Base-by-base conservation (phyloP, 2,797 vertebrate genomes). In the Phoebastria nigripes region DNA sequence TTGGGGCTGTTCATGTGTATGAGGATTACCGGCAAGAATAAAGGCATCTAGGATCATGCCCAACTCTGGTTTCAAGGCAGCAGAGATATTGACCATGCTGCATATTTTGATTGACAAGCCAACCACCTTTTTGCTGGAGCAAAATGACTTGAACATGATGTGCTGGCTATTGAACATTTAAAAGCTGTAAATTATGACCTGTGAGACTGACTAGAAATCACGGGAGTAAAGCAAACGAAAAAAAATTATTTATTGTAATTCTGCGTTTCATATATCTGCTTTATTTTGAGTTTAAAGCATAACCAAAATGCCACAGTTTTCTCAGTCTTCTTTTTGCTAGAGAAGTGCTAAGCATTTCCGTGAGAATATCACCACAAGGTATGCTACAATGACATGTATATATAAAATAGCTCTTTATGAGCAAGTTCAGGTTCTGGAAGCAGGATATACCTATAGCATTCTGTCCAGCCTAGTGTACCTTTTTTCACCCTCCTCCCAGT, bases 121-220 rank as follows among this genome's bases (percentile, higher is more conserved):
- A 74, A 47, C 4, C 16, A 61, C 8, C 1, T 35, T 73, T 92
- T 69, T 81, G 4, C 52, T 69, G 15, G 17, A 72, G 20, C 19
- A 79, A 84, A 88, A 62, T 26, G 0, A 41, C 18, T 91, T 69
- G 58, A 76, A 22, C 1, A 0, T 25, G 20, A 4, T 83, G 10
- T 63, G 8, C 3, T 67, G 3, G 1, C 2, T 29, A 52, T 35
- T 1, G 1, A 63, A 69, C 8, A n/a, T 70, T 67, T 28, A 12
- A 74, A 77, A 90, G 21, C 2, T 29, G 3, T 49, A 39, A 76
- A 42, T 71, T 10, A 14, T 41, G 15, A 54, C 42, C 33, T 2
- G 2, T 76, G 33, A 51, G 19, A 41, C 21, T 54, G 19, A 51
- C 24, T 71, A 79, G 42, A 90, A 94, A 83, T 55, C 58, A 66